Evolutionary conservation across 2,113 vertebrate genomes (phyloP).

Genomic region (Saccopteryx bilineata): DNA sequence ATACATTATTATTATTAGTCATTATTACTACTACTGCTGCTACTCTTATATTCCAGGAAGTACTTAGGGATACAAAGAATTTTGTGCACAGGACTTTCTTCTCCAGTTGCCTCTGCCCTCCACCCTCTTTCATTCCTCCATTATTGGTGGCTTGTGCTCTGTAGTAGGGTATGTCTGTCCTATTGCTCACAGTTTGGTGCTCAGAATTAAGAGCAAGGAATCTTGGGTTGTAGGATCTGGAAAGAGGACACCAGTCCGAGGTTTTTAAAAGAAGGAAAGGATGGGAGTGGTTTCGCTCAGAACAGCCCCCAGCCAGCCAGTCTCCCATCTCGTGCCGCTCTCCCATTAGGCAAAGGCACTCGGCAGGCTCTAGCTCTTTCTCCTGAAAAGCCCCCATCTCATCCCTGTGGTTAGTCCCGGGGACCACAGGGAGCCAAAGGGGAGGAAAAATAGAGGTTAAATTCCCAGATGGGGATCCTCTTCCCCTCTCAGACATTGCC

Average conservation of each 20-base stretch:
- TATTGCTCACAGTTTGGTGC: background rate
- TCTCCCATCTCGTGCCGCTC: background rate
- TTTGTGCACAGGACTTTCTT: background rate
- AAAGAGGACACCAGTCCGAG: background rate
- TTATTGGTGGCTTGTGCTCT: background rate
- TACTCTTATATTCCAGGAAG: background rate
- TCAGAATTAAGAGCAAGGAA: constrained; percentile 31
- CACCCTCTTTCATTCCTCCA: background rate
- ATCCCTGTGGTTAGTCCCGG: background rate
- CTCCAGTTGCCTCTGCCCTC: background rate
- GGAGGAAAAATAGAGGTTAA: background rate
- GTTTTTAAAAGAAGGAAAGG: background rate
- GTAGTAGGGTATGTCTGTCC: background rate
- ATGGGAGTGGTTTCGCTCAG: background rate
- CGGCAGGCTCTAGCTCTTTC: background rate
- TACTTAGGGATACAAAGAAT: background rate
- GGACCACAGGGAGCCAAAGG: background rate
- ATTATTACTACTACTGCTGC: background rate
- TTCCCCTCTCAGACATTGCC: background rate
- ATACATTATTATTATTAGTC: background rate
- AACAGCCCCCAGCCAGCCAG: background rate
- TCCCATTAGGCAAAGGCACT: background rate
- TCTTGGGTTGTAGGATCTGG: background rate
- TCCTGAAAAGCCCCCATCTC: background rate
- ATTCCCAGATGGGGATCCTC: background rate